phyloP scores from a whole-genome alignment of 1,140 invertebrate species.

The Dendrolimus kikuchii region DNA sequence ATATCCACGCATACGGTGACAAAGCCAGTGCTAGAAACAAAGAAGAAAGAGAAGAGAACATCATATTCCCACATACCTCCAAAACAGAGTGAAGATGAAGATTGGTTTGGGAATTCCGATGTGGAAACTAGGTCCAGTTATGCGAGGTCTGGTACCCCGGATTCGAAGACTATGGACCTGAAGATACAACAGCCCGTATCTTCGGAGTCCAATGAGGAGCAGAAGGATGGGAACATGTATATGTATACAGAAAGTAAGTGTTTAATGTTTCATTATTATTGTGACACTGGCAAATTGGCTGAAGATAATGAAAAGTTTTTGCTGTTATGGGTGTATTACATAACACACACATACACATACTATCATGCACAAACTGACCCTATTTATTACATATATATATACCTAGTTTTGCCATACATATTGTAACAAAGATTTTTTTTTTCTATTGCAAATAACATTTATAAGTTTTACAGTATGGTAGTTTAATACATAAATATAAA shows the following conservation, averaged over 20 bases:
- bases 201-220: constrained; percentile 39
- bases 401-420: too few species aligned
- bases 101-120: constrained; percentile 45
- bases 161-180: constrained; percentile 32
- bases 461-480: too few species aligned
- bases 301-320: too few species aligned
- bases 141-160: constrained; percentile 47
- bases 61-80: constrained; percentile 28
- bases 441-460: too few species aligned
- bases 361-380: too few species aligned
- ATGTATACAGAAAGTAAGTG: constrained; percentile 57
- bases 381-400: too few species aligned
- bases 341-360: too few species aligned
- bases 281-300: too few species aligned
- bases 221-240: constrained; percentile 34
- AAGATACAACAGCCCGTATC: constrained; percentile 12
- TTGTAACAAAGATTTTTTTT: too few species aligned
- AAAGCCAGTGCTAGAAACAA: constrained; percentile 25
- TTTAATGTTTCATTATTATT: not conserved
- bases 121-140: constrained; percentile 54
- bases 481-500: too few species aligned
- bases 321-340: too few species aligned
- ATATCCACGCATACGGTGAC: constrained; percentile 57
- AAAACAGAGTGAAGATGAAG: constrained; percentile 44
- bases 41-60: constrained; percentile 24